Percentiles rank a stretch among this genome's conserved stretches.
Conservation (phyloP, 2,888 invertebrate species). For the Drosophila seclusa region DNA sequence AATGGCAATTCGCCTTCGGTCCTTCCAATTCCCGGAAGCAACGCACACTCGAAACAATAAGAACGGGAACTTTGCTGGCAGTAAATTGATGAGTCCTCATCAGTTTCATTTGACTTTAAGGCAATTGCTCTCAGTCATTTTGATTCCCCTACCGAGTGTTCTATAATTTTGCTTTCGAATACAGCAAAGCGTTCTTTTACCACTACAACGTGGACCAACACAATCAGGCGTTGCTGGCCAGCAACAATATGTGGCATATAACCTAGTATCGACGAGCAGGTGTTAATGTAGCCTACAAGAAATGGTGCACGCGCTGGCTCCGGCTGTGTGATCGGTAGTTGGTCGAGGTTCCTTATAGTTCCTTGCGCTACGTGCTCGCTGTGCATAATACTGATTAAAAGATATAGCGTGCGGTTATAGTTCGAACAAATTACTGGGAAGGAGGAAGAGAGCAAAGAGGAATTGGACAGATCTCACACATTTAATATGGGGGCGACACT, state of each 20-base stretch:
- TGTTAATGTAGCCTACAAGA: no score
- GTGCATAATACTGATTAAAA: no score
- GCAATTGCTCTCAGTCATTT: conserved; percentile 38
- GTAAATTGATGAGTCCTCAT: conserved; percentile 60
- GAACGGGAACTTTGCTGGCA: conserved; percentile 15
- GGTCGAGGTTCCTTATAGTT: background rate
- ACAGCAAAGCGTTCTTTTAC: conserved; percentile 94
- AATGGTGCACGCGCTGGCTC: background rate
- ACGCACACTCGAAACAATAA: background rate
- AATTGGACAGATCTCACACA: background rate
- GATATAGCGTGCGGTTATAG: no score
- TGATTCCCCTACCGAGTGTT: background rate
- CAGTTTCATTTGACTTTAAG: conserved; percentile 53
- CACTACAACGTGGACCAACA: conserved; percentile 86
- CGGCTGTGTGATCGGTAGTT: no score
- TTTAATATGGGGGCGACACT: background rate
- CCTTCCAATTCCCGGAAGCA: conserved; percentile 28
- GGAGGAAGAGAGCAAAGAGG: no score
- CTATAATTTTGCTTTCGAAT: conserved; percentile 89
- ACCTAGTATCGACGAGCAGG: no score
- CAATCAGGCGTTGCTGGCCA: conserved; percentile 52
- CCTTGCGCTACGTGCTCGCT: no score
- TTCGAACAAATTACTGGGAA: no score
- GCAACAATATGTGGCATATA: background rate
- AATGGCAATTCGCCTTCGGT: conserved; percentile 42